Evolutionary conservation across 2,888 invertebrate genomes (phyloP).

Genomic region (Thelaira solivaga): DNA sequence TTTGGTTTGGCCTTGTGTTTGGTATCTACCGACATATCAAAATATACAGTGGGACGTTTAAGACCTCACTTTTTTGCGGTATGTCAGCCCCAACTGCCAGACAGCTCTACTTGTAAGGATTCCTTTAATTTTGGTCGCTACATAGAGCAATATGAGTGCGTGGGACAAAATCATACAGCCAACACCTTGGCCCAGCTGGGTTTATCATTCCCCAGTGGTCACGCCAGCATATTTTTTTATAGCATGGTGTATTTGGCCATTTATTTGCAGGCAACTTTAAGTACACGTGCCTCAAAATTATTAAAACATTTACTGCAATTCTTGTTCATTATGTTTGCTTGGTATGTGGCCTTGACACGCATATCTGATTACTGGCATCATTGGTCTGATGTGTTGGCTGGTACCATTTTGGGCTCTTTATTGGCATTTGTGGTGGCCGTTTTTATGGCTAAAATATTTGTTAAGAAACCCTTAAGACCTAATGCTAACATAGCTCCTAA

Average conservation of each 20-base stretch:
- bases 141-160: slow-evolving; percentile 85
- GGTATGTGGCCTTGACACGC: slow-evolving; percentile 71
- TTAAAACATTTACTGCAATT: slow-evolving; percentile 88
- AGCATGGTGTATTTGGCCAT: slow-evolving; percentile 90
- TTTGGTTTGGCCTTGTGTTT: slow-evolving; percentile 70
- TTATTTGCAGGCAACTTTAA: slow-evolving; percentile 91
- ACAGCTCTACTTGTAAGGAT: slow-evolving; percentile 79
- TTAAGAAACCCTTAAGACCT: slow-evolving; percentile 49
- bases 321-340: slow-evolving; percentile 71
- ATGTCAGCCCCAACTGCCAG: slow-evolving; percentile 85
- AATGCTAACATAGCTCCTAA: slow-evolving; percentile 45
- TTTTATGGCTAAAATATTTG: slow-evolving; percentile 70
- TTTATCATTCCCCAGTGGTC: slow-evolving; percentile 95
- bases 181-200: slow-evolving; percentile 79
- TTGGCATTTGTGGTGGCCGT: slow-evolving; percentile 68
- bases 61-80: slow-evolving; percentile 78
- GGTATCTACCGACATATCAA: slow-evolving; percentile 68
- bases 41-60: slow-evolving; percentile 69
- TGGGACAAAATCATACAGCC: slow-evolving; percentile 74
- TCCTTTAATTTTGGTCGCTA: slow-evolving; percentile 82
- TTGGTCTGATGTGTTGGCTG: slow-evolving; percentile 72
- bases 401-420: slow-evolving; percentile 66
- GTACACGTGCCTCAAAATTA: slow-evolving; percentile 88
- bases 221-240: slow-evolving; percentile 91
- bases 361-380: slow-evolving; percentile 72